Evolutionary conservation across 2,797 vertebrate species (phyloP).

Genomic region (Phrynocephalus guinanensis): DNA sequence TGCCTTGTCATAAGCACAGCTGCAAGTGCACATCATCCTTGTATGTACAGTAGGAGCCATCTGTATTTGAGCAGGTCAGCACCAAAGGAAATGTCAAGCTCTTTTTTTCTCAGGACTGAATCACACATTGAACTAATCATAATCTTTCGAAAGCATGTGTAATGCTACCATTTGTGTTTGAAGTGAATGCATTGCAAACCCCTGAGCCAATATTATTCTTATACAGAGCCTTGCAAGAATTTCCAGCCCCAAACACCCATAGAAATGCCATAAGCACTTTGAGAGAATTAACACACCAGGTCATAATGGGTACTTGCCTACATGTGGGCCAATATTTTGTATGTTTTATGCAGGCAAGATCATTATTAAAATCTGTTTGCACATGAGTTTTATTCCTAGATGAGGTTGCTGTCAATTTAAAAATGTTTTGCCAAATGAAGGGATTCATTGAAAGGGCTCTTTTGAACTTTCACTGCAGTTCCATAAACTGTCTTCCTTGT

Average conservation of each 20-base stretch:
- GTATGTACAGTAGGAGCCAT: too few species aligned
- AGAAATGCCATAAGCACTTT: not conserved
- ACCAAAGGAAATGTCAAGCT: not conserved
- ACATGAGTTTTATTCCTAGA: not conserved
- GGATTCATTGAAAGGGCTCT: not conserved
- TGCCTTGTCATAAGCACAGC: not conserved
- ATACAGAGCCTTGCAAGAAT: not conserved
- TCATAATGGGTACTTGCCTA: not conserved
- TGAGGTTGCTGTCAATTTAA: not conserved
- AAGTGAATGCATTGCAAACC: not conserved
- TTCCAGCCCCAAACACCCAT: not conserved
- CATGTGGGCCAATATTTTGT: not conserved
- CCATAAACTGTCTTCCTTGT: not conserved
- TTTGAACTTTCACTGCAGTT: not conserved
- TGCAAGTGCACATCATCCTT: too few species aligned
- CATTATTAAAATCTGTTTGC: not conserved
- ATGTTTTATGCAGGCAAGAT: not conserved
- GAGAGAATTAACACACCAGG: not conserved
- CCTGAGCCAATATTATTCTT: not conserved
- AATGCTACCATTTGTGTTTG: not conserved
- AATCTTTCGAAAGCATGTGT: not conserved
- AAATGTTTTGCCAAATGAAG: not conserved
- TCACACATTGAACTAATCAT: not conserved
- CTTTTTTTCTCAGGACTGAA: not conserved
- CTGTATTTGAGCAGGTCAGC: not conserved